Evolutionary conservation across 2,797 vertebrate genomes (phyloP).

Genomic region (Trachurus trachurus): DNA sequence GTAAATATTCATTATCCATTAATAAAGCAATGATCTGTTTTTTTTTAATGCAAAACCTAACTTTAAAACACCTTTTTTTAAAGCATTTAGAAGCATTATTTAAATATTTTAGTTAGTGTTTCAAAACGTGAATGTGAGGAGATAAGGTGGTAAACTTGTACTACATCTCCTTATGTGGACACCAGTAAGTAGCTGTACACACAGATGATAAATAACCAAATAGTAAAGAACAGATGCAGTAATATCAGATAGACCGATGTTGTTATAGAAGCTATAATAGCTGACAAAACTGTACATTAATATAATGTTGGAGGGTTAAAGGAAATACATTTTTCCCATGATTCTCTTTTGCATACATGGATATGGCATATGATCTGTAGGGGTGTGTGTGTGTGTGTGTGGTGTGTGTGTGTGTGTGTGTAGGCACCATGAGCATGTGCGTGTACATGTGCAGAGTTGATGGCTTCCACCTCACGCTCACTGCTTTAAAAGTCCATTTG

Average conservation of each 20-base stretch:
- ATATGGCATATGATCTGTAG: background rate
- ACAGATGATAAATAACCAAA: background rate
- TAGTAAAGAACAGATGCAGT: background rate
- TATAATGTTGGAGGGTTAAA: background rate
- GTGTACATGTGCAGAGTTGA: constrained; percentile 77
- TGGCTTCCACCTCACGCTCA: constrained; percentile 94
- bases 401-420: constrained; percentile 21
- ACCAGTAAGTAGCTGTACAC: background rate
- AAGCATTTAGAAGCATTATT: background rate
- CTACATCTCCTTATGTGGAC: background rate
- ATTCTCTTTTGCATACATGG: background rate
- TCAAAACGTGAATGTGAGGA: background rate
- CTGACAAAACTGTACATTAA: background rate
- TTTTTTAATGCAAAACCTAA: too few species aligned
- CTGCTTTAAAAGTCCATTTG: constrained; percentile 99
- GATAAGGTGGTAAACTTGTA: background rate
- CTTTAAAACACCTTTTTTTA: too few species aligned
- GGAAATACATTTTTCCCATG: background rate
- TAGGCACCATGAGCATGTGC: background rate
- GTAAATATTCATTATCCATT: background rate
- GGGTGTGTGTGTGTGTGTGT: constrained; percentile 14
- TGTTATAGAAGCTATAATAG: background rate
- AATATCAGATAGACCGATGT: too few species aligned
- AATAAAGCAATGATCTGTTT: background rate
- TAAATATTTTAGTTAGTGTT: background rate